Conservation (phyloP, 2,797 vertebrate species). For the Chiroxiphia lanceolata region DNA sequence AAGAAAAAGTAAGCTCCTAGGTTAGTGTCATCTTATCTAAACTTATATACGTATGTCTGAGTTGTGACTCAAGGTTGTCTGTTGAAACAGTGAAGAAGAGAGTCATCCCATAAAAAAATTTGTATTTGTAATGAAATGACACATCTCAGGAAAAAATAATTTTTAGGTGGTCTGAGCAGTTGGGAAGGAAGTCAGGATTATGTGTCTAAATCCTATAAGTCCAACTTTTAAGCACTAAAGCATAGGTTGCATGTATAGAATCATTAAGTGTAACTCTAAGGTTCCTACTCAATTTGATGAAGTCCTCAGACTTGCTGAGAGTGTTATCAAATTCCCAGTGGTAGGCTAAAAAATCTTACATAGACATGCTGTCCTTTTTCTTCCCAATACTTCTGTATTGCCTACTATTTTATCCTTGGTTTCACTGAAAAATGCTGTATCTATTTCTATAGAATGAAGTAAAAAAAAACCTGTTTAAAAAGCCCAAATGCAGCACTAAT, state of each 20-base stretch:
- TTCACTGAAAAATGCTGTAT: not conserved
- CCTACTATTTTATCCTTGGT: not conserved
- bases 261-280: not conserved
- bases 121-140: not conserved
- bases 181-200: not conserved
- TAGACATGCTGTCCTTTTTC: not conserved
- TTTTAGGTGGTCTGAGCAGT: not conserved
- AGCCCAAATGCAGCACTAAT: not conserved
- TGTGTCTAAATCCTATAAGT: not conserved
- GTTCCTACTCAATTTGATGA: not conserved
- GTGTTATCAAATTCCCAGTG: not conserved
- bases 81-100: not conserved
- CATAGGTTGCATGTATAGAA: not conserved
- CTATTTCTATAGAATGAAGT: not conserved
- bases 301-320: not conserved
- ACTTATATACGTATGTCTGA: not conserved
- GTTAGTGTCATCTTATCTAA: not conserved
- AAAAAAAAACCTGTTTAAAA: not conserved
- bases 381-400: not conserved
- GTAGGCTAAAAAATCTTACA: not conserved
- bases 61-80: not conserved
- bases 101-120: not conserved
- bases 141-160: not conserved
- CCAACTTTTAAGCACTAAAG: not conserved
- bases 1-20: not conserved